Evolutionary conservation across 1,140 invertebrate genomes (phyloP), one percentile per base, ranked within the genome.

Genomic region (Daktulosphaira vitifoliae): DNA sequence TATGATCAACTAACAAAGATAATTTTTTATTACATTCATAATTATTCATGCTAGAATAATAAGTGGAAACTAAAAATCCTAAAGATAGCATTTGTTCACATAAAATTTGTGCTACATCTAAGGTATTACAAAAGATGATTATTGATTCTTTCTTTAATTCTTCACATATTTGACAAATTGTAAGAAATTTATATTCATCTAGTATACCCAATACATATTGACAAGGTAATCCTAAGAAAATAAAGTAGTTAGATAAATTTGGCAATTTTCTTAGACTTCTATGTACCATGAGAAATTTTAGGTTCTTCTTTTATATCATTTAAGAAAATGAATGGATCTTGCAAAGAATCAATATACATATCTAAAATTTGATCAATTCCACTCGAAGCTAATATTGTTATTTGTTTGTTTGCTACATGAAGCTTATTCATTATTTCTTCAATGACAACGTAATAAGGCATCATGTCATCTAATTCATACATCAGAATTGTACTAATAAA

Each of bases 381-480:
- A 7, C 96, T 98, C 71, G 96, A 96, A 51, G 96, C 98, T 56
- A 99, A 78, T 71, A 99, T 78, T 74, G 99, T 96, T 22, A 98
- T 87, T 82, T 98, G 96, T 65, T 96, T 92, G 76, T 93, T 89
- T 54, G 82, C 72, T 9, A 86, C 86, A 5, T 33, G 5, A 73
- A 99, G 81, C 76, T 85, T 86, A 76, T 89, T 90, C 79, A 99
- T 98, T 50, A 99, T 93, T 80, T 99, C 94, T 76, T 98, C 94
- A 75, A 99, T 99, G 76, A 98, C 99, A 75, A 99, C 99, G 68
- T 96, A 96, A 77, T 94, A 82, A 23, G 94, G 97, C 74, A 99
- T 87, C 96, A 99, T 99, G 80, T 99, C 96, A 78, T 99, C 97
- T 71, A 96, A 96, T 81, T 99, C 96, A 78, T 99, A 96, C 67